Base-by-base conservation (phyloP, 2,797 vertebrate genomes). In the Syngnathus acus region DNA sequence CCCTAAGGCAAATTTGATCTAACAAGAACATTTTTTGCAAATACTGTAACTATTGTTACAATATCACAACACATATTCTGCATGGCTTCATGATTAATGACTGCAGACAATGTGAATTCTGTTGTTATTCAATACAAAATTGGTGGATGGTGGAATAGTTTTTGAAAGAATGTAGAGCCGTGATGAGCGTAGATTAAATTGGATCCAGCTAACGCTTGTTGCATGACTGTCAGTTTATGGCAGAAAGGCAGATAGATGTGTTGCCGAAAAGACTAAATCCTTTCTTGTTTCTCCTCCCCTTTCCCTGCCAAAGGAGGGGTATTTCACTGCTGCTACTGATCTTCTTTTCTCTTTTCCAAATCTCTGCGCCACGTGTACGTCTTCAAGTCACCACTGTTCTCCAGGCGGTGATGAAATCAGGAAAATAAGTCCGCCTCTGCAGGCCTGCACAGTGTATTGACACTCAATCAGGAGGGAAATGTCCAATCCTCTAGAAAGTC, bases 381-480 rank as follows among this genome's bases (percentile, higher is more conserved):
- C 82, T 86, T 80, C 84, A 75, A 91, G 87, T 90, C 85, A 86
- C 90, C 85, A 84, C 89, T 92, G 90, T 90, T 90, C 89, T 89
- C 83, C 82, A 87, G 76, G 85, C 84, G 53, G 83, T 89, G 89
- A 89, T 90, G 89, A 90, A 90, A 87, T 84, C 82, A 76, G 77
- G 78, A 77, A 81, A 81, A 84, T 73, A 78, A 80, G 69, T 72
- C 84, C 81, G 77, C 68, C 64, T 11, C 69, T 75, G 69, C 74
- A 75, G 77, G 78, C 71, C 79, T 85, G 74, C 68, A 53, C 62
- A 84, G 69, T 78, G 75, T 80, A 81, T 83, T 83, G 75, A 80
- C 82, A 82, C 78, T 84, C 74, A 70, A 67, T 69, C 64, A 62
- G 74, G 64, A 68, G 78, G 88, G 84, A 83, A 80, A 79, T 66